Evolutionary conservation across 2,797 vertebrate genomes (phyloP).

Genomic region (Neomorphus geoffroyi): DNA sequence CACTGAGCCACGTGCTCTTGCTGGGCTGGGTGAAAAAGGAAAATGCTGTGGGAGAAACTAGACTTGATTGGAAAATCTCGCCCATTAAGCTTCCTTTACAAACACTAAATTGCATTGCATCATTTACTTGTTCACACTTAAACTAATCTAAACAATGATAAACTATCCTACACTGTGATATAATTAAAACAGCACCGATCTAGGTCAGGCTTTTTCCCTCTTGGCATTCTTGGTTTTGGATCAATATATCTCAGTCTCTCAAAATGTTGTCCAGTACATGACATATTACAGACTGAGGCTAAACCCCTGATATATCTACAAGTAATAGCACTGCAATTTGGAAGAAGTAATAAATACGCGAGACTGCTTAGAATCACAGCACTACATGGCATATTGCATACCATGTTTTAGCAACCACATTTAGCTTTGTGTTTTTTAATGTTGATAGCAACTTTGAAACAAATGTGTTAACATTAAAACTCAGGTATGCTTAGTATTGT

Average conservation of each 20-base stretch:
- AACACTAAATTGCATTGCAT: not conserved
- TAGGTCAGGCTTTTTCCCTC: slow-evolving; percentile 9
- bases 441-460: slow-evolving; percentile 63
- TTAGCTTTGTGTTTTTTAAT: slow-evolving; percentile 66
- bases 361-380: slow-evolving; percentile 51
- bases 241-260: slow-evolving; percentile 34
- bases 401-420: slow-evolving; percentile 63
- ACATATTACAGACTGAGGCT: slow-evolving; percentile 31
- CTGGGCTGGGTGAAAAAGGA: not conserved
- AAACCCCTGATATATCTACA: not conserved
- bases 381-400: slow-evolving; percentile 22
- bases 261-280: slow-evolving; percentile 12
- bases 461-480: slow-evolving; percentile 73
- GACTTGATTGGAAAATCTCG: not conserved
- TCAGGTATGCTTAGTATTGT: slow-evolving; percentile 58
- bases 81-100: not conserved
- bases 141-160: slow-evolving; percentile 15
- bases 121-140: not conserved
- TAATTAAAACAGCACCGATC: slow-evolving; percentile 20
- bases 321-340: slow-evolving; percentile 20
- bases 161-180: not conserved
- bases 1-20: not conserved
- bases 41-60: not conserved
- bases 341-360: slow-evolving; percentile 63
- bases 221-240: slow-evolving; percentile 14